phyloP scores from a whole-genome alignment of 2,797 vertebrate species.

The Steatocranus sp. region DNA sequence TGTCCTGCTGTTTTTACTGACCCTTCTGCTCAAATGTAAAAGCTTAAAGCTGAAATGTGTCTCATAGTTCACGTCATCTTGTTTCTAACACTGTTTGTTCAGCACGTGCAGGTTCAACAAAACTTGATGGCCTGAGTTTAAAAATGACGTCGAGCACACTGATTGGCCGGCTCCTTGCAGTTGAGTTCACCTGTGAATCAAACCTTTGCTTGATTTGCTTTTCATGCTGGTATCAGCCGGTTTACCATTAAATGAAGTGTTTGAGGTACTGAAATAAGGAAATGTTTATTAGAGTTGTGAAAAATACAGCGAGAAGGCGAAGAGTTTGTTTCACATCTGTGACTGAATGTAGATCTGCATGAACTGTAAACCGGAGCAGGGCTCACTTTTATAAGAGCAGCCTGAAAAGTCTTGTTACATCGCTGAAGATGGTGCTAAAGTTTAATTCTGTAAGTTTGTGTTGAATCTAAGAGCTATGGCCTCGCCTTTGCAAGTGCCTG shows the following conservation, averaged over 20 bases:
- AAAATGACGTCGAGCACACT: fast-evolving
- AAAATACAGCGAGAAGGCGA: fast-evolving
- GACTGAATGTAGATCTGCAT: no score
- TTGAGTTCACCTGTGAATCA: not conserved
- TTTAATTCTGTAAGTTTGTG: not conserved
- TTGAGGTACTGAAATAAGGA: not conserved
- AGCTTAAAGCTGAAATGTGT: not conserved
- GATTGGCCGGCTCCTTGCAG: not conserved
- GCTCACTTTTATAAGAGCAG: fast-evolving
- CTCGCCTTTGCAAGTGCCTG: not conserved
- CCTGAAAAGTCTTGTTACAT: fast-evolving
- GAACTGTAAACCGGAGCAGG: not conserved
- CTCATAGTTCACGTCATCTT: fast-evolving
- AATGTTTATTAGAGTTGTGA: not conserved
- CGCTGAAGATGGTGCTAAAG: not conserved
- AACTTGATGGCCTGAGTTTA: not conserved
- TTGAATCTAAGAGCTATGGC: not conserved
- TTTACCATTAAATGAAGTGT: not conserved
- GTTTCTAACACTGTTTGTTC: not conserved
- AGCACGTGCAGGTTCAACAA: not conserved
- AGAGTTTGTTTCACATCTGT: not conserved
- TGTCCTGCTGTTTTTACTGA: fast-evolving
- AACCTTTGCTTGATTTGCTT: not conserved
- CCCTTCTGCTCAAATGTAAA: no score
- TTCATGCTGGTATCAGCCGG: not conserved